Conservation (phyloP, 64 coral and sea anemone species). For the Montipora efflorescens region DNA sequence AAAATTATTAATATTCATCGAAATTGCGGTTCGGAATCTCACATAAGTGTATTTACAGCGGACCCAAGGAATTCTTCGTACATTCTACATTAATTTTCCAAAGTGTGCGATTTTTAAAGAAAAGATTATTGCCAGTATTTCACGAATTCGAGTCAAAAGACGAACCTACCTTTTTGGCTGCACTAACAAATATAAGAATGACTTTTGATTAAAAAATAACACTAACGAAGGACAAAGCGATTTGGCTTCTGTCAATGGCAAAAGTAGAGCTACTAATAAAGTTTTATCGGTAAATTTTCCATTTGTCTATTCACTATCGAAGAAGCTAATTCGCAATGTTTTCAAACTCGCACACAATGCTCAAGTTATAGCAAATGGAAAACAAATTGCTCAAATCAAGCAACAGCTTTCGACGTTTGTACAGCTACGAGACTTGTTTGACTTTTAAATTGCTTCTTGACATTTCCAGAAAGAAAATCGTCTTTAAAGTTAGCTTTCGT, state of each 20-base stretch:
- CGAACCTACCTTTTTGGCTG: background rate
- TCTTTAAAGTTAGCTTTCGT: slow-evolving; percentile 18
- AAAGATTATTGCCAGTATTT: slow-evolving; percentile 28
- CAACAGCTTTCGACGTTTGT: background rate
- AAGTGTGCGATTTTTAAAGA: slow-evolving; percentile 36
- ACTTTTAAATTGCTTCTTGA: slow-evolving; percentile 46
- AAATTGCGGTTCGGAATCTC: slow-evolving; percentile 57
- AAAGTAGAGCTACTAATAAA: slow-evolving; percentile 42
- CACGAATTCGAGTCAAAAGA: slow-evolving; percentile 14
- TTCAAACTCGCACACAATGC: background rate
- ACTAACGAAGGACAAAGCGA: slow-evolving; percentile 24
- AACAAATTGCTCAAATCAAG: slow-evolving; percentile 19
- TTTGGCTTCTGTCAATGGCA: slow-evolving; percentile 44
- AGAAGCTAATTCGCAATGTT: slow-evolving; percentile 30
- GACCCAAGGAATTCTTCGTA: slow-evolving; percentile 40
- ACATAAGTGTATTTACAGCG: slow-evolving; percentile 55
- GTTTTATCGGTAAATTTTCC: background rate
- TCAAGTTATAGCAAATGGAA: background rate
- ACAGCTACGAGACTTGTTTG: slow-evolving; percentile 34
- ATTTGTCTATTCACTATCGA: background rate
- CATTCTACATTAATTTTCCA: slow-evolving; percentile 24
- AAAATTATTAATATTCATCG: slow-evolving; percentile 65
- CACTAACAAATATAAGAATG: slow-evolving; percentile 43
- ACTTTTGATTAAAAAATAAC: slow-evolving; percentile 64
- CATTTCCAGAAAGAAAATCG: slow-evolving; percentile 32